Evolutionary conservation across 2,888 invertebrate genomes (phyloP).

Genomic region (Crematogaster levior): DNA sequence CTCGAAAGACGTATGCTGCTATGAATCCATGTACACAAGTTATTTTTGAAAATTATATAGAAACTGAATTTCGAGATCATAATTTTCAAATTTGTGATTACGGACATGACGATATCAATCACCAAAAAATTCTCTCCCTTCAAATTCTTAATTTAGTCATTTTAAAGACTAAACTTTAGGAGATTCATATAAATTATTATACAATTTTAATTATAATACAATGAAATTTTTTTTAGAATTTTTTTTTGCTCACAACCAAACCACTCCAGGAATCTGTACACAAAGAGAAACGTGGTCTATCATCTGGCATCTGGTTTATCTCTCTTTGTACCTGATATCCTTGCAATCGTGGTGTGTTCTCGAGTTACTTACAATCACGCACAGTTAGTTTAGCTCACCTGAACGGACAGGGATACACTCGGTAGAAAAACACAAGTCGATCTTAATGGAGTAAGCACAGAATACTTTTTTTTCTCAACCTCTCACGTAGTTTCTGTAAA

Average conservation of each 20-base stretch:
- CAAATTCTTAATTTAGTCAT: neutral
- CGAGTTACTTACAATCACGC: slow-evolving; percentile 30
- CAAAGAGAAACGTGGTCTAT: slow-evolving; percentile 6
- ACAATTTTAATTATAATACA: no score
- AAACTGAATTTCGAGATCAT: neutral
- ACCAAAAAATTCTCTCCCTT: neutral
- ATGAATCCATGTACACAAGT: neutral
- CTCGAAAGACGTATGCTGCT: neutral
- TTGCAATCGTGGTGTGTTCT: slow-evolving; percentile 15
- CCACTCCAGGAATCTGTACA: neutral
- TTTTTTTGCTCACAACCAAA: neutral
- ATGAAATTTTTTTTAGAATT: neutral
- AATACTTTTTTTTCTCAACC: neutral
- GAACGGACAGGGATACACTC: neutral
- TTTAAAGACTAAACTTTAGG: neutral
- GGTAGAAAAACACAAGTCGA: neutral
- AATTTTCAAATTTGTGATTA: neutral
- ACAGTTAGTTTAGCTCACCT: neutral
- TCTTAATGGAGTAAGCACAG: neutral
- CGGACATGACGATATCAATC: neutral
- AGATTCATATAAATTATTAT: no score
- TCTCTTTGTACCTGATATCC: slow-evolving; percentile 4
- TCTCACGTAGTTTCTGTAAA: neutral
- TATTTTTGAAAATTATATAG: neutral
- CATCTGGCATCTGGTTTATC: neutral